Conservation (phyloP, 2,797 vertebrate species). For the Acipenser oxyrinchus region DNA sequence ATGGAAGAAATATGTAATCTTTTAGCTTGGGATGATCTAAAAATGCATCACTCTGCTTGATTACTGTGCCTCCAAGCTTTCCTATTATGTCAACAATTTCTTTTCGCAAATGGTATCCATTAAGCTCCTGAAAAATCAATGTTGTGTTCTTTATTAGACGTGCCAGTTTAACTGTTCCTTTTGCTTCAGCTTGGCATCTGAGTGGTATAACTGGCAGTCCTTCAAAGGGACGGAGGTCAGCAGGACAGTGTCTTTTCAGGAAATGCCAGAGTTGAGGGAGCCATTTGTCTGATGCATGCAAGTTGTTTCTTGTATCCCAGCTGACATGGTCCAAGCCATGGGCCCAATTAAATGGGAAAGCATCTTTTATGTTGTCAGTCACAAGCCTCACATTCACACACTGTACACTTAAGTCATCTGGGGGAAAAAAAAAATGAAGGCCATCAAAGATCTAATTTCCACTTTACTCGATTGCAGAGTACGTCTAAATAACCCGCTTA, state of each 20-base stretch:
- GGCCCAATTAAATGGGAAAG: conserved; percentile 34
- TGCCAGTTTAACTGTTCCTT: conserved; percentile 25
- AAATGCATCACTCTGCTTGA: conserved; percentile 14
- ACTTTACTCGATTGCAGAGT: no score
- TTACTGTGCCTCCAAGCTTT: conserved; percentile 33
- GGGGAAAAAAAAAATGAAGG: neutral
- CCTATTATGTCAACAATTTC: conserved; percentile 31
- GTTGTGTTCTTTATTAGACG: conserved; percentile 22
- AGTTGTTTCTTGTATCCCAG: conserved; percentile 19
- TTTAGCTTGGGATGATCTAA: conserved; percentile 29
- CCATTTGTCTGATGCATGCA: conserved; percentile 40
- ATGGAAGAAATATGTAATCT: conserved; percentile 35
- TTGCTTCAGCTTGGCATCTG: conserved; percentile 25
- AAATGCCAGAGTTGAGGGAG: conserved; percentile 38
- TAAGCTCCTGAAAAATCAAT: conserved; percentile 32
- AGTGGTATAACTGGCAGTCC: conserved; percentile 38
- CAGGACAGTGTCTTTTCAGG: conserved; percentile 16
- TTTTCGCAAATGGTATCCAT: conserved; percentile 23
- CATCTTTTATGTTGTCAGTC: conserved; percentile 18
- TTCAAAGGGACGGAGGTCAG: conserved; percentile 29
- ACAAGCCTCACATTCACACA: conserved; percentile 22
- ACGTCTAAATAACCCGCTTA: no score
- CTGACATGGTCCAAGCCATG: conserved; percentile 12
- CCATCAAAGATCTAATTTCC: no score
- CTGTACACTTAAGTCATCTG: conserved; percentile 39